Evolutionary conservation across 2,888 invertebrate species (phyloP).

Genomic region (Pollenia griseotomentosa): DNA sequence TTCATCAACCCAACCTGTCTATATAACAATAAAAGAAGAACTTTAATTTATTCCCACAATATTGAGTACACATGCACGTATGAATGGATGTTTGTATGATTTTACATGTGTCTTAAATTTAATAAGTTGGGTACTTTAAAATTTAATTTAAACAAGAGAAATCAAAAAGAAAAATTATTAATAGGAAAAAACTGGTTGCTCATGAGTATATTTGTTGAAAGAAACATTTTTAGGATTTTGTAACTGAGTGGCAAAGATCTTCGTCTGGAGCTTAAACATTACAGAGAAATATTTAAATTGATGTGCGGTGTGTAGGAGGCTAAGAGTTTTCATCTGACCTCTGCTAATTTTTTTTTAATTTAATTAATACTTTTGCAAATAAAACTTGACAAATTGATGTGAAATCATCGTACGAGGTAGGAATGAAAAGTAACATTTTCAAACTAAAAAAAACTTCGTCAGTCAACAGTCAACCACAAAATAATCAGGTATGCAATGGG

Average conservation of each 20-base stretch:
- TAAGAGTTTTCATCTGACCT: constrained; percentile 57
- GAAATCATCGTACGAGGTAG: constrained; percentile 54
- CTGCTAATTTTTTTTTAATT: constrained; percentile 57
- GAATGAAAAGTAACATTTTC: not conserved
- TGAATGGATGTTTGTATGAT: not conserved
- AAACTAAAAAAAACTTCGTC: too few relatives aligned
- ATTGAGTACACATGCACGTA: constrained; percentile 47
- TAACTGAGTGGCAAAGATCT: not conserved
- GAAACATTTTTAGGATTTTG: not conserved
- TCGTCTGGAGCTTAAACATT: not conserved
- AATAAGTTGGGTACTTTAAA: constrained; percentile 23
- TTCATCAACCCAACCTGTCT: constrained; percentile 29
- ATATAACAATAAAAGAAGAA: not conserved
- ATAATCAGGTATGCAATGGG: too few relatives aligned
- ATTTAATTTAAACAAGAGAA: constrained; percentile 58
- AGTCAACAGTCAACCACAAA: too few relatives aligned
- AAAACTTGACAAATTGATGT: constrained; percentile 42
- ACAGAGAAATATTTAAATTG: not conserved
- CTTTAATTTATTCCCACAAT: constrained; percentile 44
- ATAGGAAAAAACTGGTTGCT: constrained; percentile 8
- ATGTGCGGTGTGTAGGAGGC: constrained; percentile 14
- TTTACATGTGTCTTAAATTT: constrained; percentile 5
- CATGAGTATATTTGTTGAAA: constrained; percentile 1
- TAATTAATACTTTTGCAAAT: constrained; percentile 59
- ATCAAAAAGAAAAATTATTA: constrained; percentile 27